Conservation (phyloP, 2,888 invertebrate genomes). For the Xestia c-nigrum region DNA sequence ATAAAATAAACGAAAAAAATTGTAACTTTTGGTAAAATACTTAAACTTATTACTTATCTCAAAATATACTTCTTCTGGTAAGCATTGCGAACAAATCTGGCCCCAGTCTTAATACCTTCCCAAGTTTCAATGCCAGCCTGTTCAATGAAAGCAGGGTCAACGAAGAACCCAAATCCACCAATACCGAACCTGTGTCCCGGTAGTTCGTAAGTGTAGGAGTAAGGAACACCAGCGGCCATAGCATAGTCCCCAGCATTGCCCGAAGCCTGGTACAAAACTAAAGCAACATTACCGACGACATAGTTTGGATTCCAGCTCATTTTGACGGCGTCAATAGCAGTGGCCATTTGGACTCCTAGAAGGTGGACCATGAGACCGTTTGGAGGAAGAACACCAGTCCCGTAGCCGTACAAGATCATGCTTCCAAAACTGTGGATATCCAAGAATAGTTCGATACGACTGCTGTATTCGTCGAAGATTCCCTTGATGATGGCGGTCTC, state of each 20-base stretch:
- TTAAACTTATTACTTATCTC: neutral
- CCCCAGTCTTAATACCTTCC: constrained; percentile 89
- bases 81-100: constrained; percentile 77
- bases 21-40: neutral
- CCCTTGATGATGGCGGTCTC: constrained; percentile 91
- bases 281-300: constrained; percentile 86
- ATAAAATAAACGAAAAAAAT: neutral
- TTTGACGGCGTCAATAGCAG: constrained; percentile 83
- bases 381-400: constrained; percentile 80
- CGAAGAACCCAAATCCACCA: constrained; percentile 87
- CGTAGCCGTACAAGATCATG: constrained; percentile 84
- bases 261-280: constrained; percentile 89
- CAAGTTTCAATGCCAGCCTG: constrained; percentile 91
- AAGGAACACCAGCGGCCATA: constrained; percentile 84
- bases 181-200: constrained; percentile 84
- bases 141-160: constrained; percentile 88
- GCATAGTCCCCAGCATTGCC: constrained; percentile 92
- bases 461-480: constrained; percentile 86
- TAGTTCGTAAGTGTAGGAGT: constrained; percentile 91
- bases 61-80: constrained; percentile 51
- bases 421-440: constrained; percentile 94
- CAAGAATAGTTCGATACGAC: constrained; percentile 91
- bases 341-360: constrained; percentile 78
- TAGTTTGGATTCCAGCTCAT: constrained; percentile 82
- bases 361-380: constrained; percentile 81